Evolutionary conservation across 2,797 vertebrate genomes (phyloP).

Genomic region (Chelidonichthys spinosus): DNA sequence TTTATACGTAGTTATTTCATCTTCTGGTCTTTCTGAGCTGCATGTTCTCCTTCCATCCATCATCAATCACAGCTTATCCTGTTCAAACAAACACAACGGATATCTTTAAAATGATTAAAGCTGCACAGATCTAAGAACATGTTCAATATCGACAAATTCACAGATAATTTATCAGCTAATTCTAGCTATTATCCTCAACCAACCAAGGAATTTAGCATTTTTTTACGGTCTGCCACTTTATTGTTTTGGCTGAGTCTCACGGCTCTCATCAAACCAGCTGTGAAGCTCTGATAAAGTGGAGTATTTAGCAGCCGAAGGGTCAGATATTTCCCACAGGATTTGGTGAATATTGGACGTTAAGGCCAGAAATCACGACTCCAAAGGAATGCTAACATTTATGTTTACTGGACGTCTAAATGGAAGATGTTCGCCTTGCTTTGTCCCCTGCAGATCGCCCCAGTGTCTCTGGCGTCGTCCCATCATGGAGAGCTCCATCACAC

Average conservation of each 20-base stretch:
- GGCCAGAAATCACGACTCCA: too few species aligned
- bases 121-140: neutral
- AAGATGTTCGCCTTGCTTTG: neutral
- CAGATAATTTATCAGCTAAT: neutral
- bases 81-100: too few species aligned
- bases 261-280: neutral
- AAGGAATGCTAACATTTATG: neutral
- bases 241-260: neutral
- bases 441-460: slow-evolving; percentile 35
- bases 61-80: too few species aligned
- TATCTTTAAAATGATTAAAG: neutral
- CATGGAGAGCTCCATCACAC: slow-evolving; percentile 99
- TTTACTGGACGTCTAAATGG: neutral
- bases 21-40: neutral
- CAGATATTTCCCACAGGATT: too few species aligned
- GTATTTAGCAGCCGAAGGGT: too few species aligned
- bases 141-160: neutral
- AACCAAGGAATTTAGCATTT: too few species aligned
- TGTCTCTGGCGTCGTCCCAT: slow-evolving; percentile 44
- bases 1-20: neutral
- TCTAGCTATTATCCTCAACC: neutral
- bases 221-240: neutral
- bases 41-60: too few species aligned
- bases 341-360: too few species aligned
- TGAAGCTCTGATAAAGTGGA: too few species aligned